Evolutionary conservation across 2,113 vertebrate genomes (phyloP).

Genomic region (Tragelaphus imberbis): DNA sequence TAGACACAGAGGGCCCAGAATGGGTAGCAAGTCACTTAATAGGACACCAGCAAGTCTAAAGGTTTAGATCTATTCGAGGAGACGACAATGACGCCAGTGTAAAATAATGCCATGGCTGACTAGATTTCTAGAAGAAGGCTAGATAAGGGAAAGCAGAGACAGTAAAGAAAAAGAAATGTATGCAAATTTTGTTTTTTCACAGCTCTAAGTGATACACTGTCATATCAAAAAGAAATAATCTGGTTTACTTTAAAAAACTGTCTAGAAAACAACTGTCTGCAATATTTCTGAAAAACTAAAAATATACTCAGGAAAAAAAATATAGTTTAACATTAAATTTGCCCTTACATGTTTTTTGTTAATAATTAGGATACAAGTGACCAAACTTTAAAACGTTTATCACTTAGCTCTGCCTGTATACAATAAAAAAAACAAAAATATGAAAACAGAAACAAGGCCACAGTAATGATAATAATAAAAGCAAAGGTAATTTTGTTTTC

Average conservation of each 20-base stretch:
- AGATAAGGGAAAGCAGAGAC: neutral
- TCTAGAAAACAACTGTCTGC: neutral
- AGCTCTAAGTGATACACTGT: neutral
- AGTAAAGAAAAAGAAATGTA: slow-evolving; percentile 7
- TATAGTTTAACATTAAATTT: neutral
- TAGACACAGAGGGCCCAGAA: neutral
- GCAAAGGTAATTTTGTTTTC: neutral
- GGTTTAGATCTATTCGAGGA: neutral
- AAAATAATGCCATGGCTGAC: neutral
- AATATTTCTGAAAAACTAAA: slow-evolving; percentile 23
- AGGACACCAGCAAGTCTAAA: neutral
- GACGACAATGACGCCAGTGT: neutral
- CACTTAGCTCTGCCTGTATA: slow-evolving; percentile 9
- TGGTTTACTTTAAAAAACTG: neutral
- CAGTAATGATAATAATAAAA: neutral
- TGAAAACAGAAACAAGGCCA: neutral
- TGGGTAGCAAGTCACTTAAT: neutral
- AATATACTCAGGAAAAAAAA: neutral
- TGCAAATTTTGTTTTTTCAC: neutral
- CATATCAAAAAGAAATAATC: slow-evolving; percentile 9
- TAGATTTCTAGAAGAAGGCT: slow-evolving; percentile 6
- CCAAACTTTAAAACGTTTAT: neutral
- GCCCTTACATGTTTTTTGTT: neutral
- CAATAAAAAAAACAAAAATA: slow-evolving; percentile 17
- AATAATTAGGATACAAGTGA: neutral